Evolutionary conservation across 2,113 vertebrate genomes (phyloP).

Genomic region (Monopterus albus): DNA sequence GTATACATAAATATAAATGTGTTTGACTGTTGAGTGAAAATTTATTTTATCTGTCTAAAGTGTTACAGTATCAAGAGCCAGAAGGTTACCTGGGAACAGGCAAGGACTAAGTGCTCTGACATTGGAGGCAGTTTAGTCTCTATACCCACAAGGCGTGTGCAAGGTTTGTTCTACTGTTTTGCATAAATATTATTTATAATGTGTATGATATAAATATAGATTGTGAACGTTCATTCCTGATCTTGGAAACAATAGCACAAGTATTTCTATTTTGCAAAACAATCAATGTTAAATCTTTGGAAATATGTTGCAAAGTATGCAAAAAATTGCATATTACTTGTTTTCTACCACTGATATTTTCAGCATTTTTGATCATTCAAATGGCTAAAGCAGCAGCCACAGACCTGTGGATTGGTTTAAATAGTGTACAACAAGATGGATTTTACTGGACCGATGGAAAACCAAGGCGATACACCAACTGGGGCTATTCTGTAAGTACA

Average conservation of each 20-base stretch:
- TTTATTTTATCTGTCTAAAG: conserved; percentile 68
- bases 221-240: neutral
- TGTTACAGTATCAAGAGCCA: conserved; percentile 87
- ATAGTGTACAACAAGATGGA: conserved; percentile 80
- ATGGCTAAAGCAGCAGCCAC: conserved; percentile 66
- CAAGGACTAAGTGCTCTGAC: conserved; percentile 82
- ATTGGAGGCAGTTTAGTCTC: conserved; percentile 85
- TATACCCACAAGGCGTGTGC: conserved; percentile 82
- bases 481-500: conserved; percentile 77
- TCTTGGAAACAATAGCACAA: neutral
- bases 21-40: too few species aligned
- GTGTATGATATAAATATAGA: neutral
- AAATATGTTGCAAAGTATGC: too few species aligned
- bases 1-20: too few species aligned
- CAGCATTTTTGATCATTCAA: conserved; percentile 87
- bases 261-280: neutral
- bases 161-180: conserved; percentile 82
- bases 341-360: conserved; percentile 4
- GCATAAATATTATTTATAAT: too few species aligned
- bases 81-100: conserved; percentile 82
- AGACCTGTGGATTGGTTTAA: conserved; percentile 91
- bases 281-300: too few species aligned
- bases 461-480: conserved; percentile 86
- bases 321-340: too few species aligned
- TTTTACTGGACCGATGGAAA: conserved; percentile 90